Percentiles rank a stretch among this genome's conserved stretches.
phyloP scores from a whole-genome alignment of 2,797 vertebrate species.

The Sternotherus odoratus region DNA sequence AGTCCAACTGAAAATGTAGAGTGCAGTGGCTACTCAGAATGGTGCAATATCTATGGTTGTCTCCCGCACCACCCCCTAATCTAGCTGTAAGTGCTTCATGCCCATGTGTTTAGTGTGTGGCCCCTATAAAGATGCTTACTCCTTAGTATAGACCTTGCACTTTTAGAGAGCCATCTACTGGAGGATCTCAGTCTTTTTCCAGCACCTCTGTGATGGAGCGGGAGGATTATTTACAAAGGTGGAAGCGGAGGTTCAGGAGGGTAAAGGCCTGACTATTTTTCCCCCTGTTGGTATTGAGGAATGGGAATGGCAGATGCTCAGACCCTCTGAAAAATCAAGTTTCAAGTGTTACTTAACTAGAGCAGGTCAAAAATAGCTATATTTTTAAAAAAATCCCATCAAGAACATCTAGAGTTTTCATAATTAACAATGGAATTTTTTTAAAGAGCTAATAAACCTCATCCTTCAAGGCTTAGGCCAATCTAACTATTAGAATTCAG shows the following conservation, averaged over 20 bases:
- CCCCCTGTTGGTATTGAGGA: background rate
- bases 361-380: background rate
- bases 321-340: background rate
- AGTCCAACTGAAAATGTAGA: background rate
- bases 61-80: background rate
- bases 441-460: background rate
- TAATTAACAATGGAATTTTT: background rate
- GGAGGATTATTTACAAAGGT: rapidly evolving
- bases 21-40: background rate
- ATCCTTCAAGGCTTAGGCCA: background rate
- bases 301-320: background rate
- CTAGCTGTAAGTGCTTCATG: background rate
- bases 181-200: background rate
- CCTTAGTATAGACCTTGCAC: background rate
- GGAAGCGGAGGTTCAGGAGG: background rate
- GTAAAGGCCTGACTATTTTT: background rate
- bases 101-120: background rate
- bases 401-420: background rate
- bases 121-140: background rate
- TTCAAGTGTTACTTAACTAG: background rate
- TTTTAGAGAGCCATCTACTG: background rate
- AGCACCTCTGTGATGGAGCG: background rate
- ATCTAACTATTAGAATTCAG: background rate
- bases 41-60: background rate
- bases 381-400: too few species aligned